Conservation (phyloP, 1,140 invertebrate genomes). For the Drosophila kikkawai region DNA sequence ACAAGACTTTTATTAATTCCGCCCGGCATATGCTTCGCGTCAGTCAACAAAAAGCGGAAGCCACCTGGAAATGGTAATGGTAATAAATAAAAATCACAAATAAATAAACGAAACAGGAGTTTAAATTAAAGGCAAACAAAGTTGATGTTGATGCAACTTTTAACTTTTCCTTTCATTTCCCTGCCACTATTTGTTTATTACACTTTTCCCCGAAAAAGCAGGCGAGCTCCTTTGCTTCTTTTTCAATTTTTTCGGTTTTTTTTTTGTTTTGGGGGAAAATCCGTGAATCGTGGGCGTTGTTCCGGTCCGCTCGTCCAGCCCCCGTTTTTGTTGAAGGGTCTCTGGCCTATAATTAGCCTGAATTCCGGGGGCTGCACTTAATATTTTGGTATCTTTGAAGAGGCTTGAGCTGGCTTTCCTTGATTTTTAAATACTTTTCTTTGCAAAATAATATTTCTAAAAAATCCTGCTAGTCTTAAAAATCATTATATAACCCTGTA, state of each 20-base stretch:
- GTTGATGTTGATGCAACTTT: constrained; percentile 35
- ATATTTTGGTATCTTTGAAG: neutral
- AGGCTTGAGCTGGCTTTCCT: too few species aligned
- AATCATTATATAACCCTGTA: too few species aligned
- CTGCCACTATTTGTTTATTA: constrained; percentile 29
- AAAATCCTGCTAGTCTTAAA: neutral
- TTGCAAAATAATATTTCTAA: too few species aligned
- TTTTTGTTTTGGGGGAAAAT: constrained; percentile 35
- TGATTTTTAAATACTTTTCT: too few species aligned
- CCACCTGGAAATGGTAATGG: constrained; percentile 6
- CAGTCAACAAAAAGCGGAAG: constrained; percentile 25
- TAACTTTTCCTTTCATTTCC: constrained; percentile 16
- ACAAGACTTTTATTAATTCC: constrained; percentile 55
- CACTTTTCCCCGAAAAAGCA: constrained; percentile 31
- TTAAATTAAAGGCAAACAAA: constrained; percentile 56
- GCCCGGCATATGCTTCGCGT: constrained; percentile 54
- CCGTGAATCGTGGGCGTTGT: constrained; percentile 68
- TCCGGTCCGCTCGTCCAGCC: constrained; percentile 71
- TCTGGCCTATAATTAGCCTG: constrained; percentile 15
- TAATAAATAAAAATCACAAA: constrained; percentile 25
- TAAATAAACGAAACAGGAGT: constrained; percentile 15
- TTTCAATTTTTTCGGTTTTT: constrained; percentile 6
- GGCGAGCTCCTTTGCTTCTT: neutral
- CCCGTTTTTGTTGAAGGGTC: constrained; percentile 17
- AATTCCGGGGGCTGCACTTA: neutral